phyloP scores from a whole-genome alignment of 2,113 vertebrate genomes.

The Apeltes quadracus region DNA sequence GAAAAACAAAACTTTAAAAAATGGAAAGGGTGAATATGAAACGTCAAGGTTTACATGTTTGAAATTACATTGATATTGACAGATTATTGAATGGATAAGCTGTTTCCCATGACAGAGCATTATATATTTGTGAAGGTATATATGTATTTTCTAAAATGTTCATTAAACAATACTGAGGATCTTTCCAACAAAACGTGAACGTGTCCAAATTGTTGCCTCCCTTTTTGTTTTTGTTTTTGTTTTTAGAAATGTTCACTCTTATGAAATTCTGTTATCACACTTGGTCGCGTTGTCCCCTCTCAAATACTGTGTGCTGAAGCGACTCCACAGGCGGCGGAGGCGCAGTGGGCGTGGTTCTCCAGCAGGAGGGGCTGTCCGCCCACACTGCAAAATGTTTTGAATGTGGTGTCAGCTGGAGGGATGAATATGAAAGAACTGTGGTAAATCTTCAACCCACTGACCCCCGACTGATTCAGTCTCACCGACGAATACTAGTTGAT shows the following conservation, averaged over 20 bases:
- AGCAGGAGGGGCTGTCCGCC: slow-evolving; percentile 43
- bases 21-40: slow-evolving; percentile 17
- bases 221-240: not conserved
- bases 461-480: not conserved
- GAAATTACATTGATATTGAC: slow-evolving; percentile 23
- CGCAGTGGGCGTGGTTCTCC: not conserved
- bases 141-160: slow-evolving; percentile 68
- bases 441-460: not conserved
- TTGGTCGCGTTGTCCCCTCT: not conserved
- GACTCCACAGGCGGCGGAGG: not conserved
- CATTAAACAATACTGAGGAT: slow-evolving; percentile 63
- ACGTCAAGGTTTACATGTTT: slow-evolving; percentile 23
- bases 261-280: not conserved
- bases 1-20: slow-evolving; percentile 1
- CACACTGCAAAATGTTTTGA: not conserved
- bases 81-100: slow-evolving; percentile 8
- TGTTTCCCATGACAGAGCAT: slow-evolving; percentile 38
- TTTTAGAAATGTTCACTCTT: not conserved
- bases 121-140: slow-evolving; percentile 49
- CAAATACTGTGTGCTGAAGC: not conserved
- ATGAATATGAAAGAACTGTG: not conserved
- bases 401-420: not conserved
- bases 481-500: not conserved
- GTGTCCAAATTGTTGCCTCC: not conserved
- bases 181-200: slow-evolving; percentile 42